phyloP scores from a whole-genome alignment of 53 echinoderm and acorn worm species.

The Glandiceps talaboti region DNA sequence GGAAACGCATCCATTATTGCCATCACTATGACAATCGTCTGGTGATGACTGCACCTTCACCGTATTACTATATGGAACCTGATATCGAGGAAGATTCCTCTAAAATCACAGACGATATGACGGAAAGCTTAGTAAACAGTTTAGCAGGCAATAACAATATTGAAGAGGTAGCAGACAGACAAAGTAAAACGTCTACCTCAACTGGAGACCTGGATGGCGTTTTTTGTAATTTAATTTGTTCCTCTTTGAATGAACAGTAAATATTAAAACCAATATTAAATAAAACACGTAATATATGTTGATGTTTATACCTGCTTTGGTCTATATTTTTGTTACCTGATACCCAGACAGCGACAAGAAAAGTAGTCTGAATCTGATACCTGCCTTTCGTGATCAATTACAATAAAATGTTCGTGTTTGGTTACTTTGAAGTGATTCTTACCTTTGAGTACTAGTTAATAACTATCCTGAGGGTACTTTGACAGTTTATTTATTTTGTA shows the following conservation, averaged over 20 bases:
- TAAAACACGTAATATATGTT: too few relatives aligned
- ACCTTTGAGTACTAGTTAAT: too few relatives aligned
- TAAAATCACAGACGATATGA: not conserved
- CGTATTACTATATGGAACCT: not conserved
- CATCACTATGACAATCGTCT: not conserved
- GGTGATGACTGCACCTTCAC: not conserved
- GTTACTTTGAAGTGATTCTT: too few relatives aligned
- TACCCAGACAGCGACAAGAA: too few relatives aligned
- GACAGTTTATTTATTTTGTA: too few relatives aligned
- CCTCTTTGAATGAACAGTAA: not conserved
- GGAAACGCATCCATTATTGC: not conserved
- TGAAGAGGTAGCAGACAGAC: not conserved
- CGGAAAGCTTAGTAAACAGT: not conserved
- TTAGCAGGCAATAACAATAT: not conserved
- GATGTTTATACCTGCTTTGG: too few relatives aligned
- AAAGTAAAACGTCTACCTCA: not conserved
- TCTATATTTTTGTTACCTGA: too few relatives aligned
- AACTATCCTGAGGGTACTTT: too few relatives aligned
- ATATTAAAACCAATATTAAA: not conserved
- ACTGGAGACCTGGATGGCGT: not conserved
- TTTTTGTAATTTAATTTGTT: not conserved
- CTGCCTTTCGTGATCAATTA: too few relatives aligned
- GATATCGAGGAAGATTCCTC: not conserved
- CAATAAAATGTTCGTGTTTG: too few relatives aligned
- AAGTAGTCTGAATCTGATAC: too few relatives aligned